Evolutionary conservation across 2,888 invertebrate genomes (phyloP).

Genomic region (Torymus texanus): DNA sequence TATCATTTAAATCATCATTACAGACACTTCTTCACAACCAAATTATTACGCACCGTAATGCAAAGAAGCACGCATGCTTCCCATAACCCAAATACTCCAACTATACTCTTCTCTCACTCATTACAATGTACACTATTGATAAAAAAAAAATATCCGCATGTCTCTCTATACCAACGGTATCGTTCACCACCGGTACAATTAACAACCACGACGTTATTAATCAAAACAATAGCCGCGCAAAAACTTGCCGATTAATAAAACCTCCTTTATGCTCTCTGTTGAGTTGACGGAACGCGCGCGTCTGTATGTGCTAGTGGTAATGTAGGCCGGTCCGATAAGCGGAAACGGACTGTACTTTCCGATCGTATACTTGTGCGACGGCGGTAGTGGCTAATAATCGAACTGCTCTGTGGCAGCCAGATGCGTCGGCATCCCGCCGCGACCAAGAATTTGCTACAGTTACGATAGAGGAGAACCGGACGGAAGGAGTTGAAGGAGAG

Average conservation of each 20-base stretch:
- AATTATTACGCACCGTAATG: too few relatives aligned
- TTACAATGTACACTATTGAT: background rate
- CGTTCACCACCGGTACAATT: background rate
- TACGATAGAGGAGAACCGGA: slow-evolving; percentile 31
- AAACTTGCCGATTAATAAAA: background rate
- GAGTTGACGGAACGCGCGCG: too few relatives aligned
- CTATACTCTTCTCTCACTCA: background rate
- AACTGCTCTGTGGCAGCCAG: slow-evolving; percentile 19
- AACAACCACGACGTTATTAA: background rate
- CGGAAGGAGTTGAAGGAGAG: slow-evolving; percentile 11
- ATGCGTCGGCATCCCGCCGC: slow-evolving; percentile 9
- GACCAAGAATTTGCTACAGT: slow-evolving; percentile 51
- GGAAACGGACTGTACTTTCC: background rate
- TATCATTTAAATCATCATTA: too few relatives aligned
- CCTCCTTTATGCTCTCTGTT: slow-evolving; percentile 1
- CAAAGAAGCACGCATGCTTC: too few relatives aligned
- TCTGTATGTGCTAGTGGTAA: background rate
- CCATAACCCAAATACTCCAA: too few relatives aligned
- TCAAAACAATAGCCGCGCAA: slow-evolving; percentile 12
- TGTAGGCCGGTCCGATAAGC: background rate
- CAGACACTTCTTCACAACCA: too few relatives aligned
- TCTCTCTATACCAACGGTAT: background rate
- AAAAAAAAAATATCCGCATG: background rate
- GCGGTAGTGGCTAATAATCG: slow-evolving; percentile 7
- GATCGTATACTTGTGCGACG: slow-evolving; percentile 1